Conservation (phyloP, 2,797 vertebrate genomes). For the Tenualosa thibaudeaui region DNA sequence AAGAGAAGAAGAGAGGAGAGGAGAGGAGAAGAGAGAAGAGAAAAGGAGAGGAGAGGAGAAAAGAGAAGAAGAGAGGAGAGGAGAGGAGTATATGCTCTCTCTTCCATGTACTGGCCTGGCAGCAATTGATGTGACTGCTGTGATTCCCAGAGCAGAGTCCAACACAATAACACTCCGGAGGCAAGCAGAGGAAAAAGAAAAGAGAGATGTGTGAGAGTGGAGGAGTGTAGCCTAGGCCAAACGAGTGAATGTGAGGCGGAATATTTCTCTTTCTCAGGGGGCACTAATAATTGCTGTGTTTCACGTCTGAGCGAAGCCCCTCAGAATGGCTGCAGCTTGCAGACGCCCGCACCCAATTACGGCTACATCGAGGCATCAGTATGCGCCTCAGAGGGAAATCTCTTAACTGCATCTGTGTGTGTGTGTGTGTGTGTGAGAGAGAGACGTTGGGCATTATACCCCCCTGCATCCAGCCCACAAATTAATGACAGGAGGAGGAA, state of each 20-base stretch:
- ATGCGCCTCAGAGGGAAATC: background rate
- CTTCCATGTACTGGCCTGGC: background rate
- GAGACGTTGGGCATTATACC: background rate
- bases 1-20: background rate
- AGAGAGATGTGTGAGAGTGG: background rate
- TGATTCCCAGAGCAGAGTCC: background rate
- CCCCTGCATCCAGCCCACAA: background rate
- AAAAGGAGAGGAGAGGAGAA: background rate
- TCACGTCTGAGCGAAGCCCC: background rate
- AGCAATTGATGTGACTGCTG: background rate
- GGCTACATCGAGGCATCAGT: background rate
- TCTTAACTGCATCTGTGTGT: conserved; percentile 4
- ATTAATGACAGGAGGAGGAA: background rate
- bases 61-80: background rate
- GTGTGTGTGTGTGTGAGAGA: too few species aligned
- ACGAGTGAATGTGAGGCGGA: background rate
- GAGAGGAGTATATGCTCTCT: background rate
- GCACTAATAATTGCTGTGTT: background rate
- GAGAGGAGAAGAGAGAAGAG: background rate
- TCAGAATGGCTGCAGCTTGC: background rate
- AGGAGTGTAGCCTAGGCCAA: background rate
- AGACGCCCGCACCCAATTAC: background rate
- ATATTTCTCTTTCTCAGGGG: background rate
- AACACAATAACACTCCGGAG: background rate
- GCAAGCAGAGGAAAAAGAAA: background rate